Percentiles rank a stretch among this genome's conserved stretches.
Evolutionary conservation across 2,113 vertebrate species (phyloP).

Genomic region (Ctenodactylus gundi): DNA sequence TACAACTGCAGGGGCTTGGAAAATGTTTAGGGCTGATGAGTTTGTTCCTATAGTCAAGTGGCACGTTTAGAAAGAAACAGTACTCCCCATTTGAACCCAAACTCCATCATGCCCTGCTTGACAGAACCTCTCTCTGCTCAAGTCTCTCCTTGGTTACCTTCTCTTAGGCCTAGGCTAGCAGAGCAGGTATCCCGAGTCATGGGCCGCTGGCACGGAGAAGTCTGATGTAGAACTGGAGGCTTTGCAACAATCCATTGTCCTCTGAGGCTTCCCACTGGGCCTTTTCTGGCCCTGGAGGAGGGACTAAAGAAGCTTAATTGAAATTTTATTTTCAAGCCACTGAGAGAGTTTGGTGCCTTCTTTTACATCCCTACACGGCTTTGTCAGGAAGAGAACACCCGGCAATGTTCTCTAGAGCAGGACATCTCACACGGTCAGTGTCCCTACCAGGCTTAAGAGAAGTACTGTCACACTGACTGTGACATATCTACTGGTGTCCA

Average conservation of each 20-base stretch:
- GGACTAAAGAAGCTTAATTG: background rate
- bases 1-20: background rate
- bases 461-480: no score
- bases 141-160: background rate
- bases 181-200: background rate
- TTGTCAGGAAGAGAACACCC: background rate
- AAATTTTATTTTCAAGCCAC: background rate
- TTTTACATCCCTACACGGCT: background rate
- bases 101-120: background rate
- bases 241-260: background rate
- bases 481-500: background rate
- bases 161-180: background rate
- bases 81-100: background rate
- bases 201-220: background rate
- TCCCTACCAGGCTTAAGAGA: background rate
- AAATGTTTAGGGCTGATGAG: background rate
- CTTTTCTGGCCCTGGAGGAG: background rate
- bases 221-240: background rate
- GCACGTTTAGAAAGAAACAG: background rate
- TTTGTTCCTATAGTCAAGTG: background rate
- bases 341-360: background rate
- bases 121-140: background rate
- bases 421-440: background rate
- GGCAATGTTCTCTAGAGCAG: background rate
- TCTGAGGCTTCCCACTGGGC: background rate